These are phyloP conservation scores for Charaxes varanes DNA, from an alignment of 1,140 invertebrate genomes.

Conservation along the genomic window DNA sequence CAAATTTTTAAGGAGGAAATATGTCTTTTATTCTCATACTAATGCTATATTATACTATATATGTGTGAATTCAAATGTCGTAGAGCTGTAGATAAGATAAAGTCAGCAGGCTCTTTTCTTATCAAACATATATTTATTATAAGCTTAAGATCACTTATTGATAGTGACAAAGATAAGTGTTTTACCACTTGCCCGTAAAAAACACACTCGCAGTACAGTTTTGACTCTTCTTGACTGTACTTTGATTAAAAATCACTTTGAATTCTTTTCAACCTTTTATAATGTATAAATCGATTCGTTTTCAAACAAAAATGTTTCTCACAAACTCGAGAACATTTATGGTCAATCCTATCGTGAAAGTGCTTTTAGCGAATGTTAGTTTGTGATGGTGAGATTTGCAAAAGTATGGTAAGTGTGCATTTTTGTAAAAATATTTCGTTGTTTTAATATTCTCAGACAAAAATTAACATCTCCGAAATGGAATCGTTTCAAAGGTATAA, in stretches of 20 bases:
- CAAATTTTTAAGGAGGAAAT: no score
- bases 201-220: conserved; percentile 41
- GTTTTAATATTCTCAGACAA: conserved; percentile 83
- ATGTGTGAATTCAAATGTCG: conserved; percentile 26
- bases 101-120: conserved; percentile 51
- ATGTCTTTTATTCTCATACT: conserved; percentile 10
- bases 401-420: conserved; percentile 45
- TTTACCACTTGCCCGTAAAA: conserved; percentile 36
- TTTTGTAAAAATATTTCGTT: conserved; percentile 19
- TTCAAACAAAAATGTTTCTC: conserved; percentile 48
- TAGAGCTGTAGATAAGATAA: conserved; percentile 60
- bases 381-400: conserved; percentile 41
- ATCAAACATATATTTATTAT: conserved; percentile 67
- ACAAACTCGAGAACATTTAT: conserved; percentile 45
- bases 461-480: conserved; percentile 99
- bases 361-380: conserved; percentile 37
- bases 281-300: conserved; percentile 36
- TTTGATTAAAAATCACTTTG: conserved; percentile 15
- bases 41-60: conserved; percentile 6
- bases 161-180: conserved; percentile 55
- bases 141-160: conserved; percentile 66
- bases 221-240: conserved; percentile 38
- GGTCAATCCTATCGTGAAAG: conserved; percentile 39
- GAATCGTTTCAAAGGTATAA: conserved; percentile 99
- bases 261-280: conserved; percentile 13